Base-by-base conservation (phyloP, 2,797 vertebrate species). In the Acrossocheilus wenchowensis region DNA sequence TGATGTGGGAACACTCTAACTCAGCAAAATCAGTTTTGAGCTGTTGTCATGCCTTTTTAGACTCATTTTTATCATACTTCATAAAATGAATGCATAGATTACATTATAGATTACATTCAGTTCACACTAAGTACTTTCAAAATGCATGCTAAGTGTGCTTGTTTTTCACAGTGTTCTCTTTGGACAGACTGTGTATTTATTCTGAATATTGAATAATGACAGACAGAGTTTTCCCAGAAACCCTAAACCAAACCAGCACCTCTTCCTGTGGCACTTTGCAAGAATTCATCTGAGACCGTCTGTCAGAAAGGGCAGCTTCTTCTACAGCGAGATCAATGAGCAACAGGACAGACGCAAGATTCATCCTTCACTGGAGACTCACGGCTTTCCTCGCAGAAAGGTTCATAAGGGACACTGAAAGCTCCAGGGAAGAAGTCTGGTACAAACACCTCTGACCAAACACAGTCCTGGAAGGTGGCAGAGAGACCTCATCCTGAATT, bases 291-390 rank as follows among this genome's bases (percentile, higher is more conserved):
- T 12, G 52, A 73, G 26, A 62, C 36, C 4, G 6, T 9, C 30
- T 54, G 45, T 82, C 66, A 52, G n/a, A 52, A 52, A 54, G 45
- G 30, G 21, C 80, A 71, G 48, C 12, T 39, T 78, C 34, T 23
- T 78, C 66, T 54, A 19, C 39, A 73, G 41, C 39, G 9, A 73
- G 26, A 64, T 75, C 82, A 75, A 48, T 64, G 54, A 64, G 54
- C 71, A 48, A 75, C 41, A n/a, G 5, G 36, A 34, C 52, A 62
- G 69, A 83, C 26, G 10, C 41, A 17, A 60, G 39, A 48, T 64
- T 83, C 71, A 83, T 83, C 82, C 19, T 48, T 83, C 54, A 64
- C 26, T 17, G 66, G 23, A 57, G 48, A 41, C 50, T 54, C 14
- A 17, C 11, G 5, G 79, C 41, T 36, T 74, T 23, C 45, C 26